phyloP scores from a whole-genome alignment of 2,888 invertebrate species.

The Cerceris ruficornis region DNA sequence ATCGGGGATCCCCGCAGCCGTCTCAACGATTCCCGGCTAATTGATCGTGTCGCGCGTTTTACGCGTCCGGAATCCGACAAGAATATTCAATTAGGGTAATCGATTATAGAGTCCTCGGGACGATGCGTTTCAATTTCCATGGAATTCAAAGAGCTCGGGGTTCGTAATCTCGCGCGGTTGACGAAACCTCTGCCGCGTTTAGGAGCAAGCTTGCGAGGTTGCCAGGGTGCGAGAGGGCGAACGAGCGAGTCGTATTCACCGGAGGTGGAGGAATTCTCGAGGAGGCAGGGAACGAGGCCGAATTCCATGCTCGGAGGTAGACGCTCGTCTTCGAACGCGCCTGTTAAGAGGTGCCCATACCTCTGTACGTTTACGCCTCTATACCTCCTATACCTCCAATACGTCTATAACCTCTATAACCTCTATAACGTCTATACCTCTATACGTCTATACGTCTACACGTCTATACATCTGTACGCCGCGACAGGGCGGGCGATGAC shows the following conservation, averaged over 20 bases:
- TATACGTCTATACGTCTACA: no score
- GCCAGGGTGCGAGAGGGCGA: slow-evolving; percentile 28
- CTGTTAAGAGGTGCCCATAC: slow-evolving; percentile 18
- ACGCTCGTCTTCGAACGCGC: slow-evolving; percentile 7
- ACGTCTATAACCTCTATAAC: no score
- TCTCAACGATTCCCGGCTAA: neutral
- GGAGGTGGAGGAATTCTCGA: slow-evolving; percentile 18
- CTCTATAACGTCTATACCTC: no score
- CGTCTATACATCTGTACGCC: no score
- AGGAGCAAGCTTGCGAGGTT: slow-evolving; percentile 20
- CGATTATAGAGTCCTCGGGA: slow-evolving; percentile 9
- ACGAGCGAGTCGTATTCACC: slow-evolving; percentile 23
- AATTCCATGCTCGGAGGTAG: slow-evolving; percentile 32
- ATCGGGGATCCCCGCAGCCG: no score
- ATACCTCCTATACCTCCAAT: no score
- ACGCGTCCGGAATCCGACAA: neutral
- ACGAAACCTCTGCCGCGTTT: neutral
- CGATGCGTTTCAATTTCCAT: slow-evolving; percentile 36
- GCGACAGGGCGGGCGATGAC: neutral
- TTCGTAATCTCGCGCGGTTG: slow-evolving; percentile 8
- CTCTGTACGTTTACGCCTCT: no score
- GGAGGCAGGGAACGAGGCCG: slow-evolving; percentile 38
- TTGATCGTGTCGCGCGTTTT: neutral
- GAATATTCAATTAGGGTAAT: slow-evolving; percentile 19
- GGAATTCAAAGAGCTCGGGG: slow-evolving; percentile 1